phyloP scores from a whole-genome alignment of 1,140 invertebrate genomes.

The Heliconius hermathena region DNA sequence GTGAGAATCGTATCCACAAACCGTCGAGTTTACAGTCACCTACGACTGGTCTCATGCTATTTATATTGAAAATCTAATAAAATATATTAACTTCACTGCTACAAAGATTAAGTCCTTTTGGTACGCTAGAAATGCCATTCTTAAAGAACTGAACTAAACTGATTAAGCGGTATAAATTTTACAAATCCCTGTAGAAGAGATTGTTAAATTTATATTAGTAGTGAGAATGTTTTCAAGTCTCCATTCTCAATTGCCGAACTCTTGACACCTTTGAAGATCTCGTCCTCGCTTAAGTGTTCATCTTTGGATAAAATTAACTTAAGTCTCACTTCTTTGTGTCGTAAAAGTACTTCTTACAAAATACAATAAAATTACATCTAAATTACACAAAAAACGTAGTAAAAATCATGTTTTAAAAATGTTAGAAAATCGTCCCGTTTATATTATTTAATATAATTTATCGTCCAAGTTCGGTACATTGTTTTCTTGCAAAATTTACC shows the following conservation, averaged over 20 bases:
- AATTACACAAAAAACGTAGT: not conserved
- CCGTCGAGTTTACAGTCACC: no score
- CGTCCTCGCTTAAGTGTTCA: constrained; percentile 58
- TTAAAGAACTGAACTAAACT: not conserved
- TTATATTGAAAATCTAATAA: no score
- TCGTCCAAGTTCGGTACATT: not conserved
- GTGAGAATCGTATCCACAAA: no score
- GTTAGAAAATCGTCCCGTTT: not conserved
- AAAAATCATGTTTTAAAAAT: not conserved
- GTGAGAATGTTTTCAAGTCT: constrained; percentile 35
- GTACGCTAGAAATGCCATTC: no score
- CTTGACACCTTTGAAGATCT: constrained; percentile 62
- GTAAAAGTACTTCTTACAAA: constrained; percentile 22
- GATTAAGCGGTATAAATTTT: not conserved
- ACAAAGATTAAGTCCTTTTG: no score
- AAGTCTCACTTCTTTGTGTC: constrained; percentile 40
- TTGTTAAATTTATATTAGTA: constrained; percentile 19
- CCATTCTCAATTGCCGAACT: constrained; percentile 53
- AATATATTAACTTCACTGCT: no score
- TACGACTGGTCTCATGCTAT: no score
- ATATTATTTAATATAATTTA: not conserved
- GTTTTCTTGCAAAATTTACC: constrained; percentile 30
- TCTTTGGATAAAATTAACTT: constrained; percentile 58
- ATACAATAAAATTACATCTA: constrained; percentile 5
- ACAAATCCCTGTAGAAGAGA: not conserved